Base-by-base conservation (phyloP, 2,888 invertebrate species). In the Dexiosoma caninum region DNA sequence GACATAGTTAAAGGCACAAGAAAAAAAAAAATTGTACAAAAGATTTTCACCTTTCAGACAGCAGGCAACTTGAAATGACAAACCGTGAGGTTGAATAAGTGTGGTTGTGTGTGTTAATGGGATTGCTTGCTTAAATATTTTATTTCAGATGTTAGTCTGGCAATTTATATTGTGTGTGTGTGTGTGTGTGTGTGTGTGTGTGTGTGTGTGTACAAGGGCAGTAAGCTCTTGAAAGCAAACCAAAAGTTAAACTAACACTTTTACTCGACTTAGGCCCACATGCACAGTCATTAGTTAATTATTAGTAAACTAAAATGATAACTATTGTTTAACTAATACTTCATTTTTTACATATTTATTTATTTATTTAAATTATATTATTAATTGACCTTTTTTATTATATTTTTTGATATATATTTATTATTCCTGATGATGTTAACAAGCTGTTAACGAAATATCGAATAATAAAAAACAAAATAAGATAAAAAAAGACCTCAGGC, bases 1-100 rank as follows among this genome's bases (percentile, higher is more conserved):
- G 14, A 64, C 49, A 10, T 37, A 35, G 14, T 64, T 49, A 12
- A 23, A 37, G 23, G 30, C 66, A 27, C 14, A 60, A 16, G 49
- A 49, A 69, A 53, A 23, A 23, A 32, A 57, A 51, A 16, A 75
- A 49, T 35, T 23, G 42, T 51, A 60, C 59, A 74, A 67, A 66
- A 59, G 78, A 67, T 66, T 42, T 72, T 72, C 66, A 72, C 44
- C 66, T 67, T 16, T 62, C 46, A 27, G 44, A 60, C 35, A 72
- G 60, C 21, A 67, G 72, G 44, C 59, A 51, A 74, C 62, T 74
- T 74, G 69, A 78, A 78, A 42, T 74, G 46, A 44, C 69, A 49
- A 69, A 55, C 14, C 23, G 4, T 46, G 49, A 9, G 49, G 66
- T 23, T 59, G 37, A 19, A 14, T 62, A 16, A 37, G 59, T 51